Percentiles rank a stretch among this genome's conserved stretches.
Evolutionary conservation across 2,888 invertebrate genomes (phyloP).

Genomic region (Drosophila emarginata): DNA sequence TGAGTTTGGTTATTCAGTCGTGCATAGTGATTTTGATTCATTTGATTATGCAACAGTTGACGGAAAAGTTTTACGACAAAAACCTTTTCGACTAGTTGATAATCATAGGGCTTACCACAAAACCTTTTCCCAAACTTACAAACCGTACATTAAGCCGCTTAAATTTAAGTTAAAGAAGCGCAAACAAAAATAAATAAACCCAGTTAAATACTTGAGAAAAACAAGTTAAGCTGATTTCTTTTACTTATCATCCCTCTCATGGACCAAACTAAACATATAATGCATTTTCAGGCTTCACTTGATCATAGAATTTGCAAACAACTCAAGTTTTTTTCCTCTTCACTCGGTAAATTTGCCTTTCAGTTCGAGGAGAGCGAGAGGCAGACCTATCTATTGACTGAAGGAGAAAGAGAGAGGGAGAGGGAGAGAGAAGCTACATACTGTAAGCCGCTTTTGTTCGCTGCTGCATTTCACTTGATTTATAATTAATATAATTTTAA

Average conservation of each 20-base stretch:
- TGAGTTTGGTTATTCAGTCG: not conserved
- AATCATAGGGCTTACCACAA: slow-evolving; percentile 45
- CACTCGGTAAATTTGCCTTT: slow-evolving; percentile 10
- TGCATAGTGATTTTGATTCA: slow-evolving; percentile 1
- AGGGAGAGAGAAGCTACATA: not conserved
- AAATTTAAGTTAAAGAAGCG: not conserved
- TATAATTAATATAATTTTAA: slow-evolving; percentile 46
- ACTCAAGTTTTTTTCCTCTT: slow-evolving; percentile 37
- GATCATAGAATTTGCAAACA: slow-evolving; percentile 4
- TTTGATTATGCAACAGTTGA: slow-evolving; percentile 13
- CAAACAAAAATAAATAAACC: not conserved
- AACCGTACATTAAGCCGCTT: not conserved
- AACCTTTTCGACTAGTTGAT: slow-evolving; percentile 30
- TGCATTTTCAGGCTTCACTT: slow-evolving; percentile 11
- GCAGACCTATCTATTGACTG: not conserved
- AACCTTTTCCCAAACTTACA: slow-evolving; percentile 21
- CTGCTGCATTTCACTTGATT: slow-evolving; percentile 44
- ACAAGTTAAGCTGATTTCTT: slow-evolving; percentile 14
- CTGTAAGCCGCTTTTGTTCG: slow-evolving; percentile 41
- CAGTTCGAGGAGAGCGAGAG: not conserved
- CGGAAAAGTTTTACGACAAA: slow-evolving; percentile 5
- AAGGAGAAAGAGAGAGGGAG: not conserved
- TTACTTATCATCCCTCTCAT: not conserved
- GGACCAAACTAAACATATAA: slow-evolving; percentile 11
- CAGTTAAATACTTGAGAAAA: slow-evolving; percentile 2